Conservation (phyloP, 2,888 invertebrate species). For the Drosophila mulleri region DNA sequence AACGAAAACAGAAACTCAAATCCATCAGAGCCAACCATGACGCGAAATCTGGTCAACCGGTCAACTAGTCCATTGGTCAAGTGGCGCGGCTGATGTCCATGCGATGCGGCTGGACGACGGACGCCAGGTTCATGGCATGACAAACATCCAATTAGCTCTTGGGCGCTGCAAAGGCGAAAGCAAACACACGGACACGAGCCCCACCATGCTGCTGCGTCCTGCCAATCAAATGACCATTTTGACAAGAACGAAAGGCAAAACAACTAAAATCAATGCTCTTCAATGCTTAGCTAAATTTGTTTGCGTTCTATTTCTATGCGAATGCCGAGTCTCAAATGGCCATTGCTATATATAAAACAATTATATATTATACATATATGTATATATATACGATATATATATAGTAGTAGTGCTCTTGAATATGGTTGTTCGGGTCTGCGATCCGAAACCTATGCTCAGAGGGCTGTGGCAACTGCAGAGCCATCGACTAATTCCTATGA, state of each 20-base stretch:
- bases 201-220: neutral
- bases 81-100: slow-evolving; percentile 4
- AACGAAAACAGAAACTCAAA: slow-evolving; percentile 5
- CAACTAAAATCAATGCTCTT: neutral
- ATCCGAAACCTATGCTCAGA: too few relatives aligned
- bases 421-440: neutral
- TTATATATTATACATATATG: neutral
- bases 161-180: slow-evolving; percentile 7
- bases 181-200: neutral
- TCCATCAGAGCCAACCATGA: neutral
- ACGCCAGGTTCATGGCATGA: slow-evolving; percentile 35
- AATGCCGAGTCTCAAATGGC: neutral
- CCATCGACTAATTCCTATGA: neutral
- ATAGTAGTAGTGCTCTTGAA: neutral
- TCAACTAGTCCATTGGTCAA: slow-evolving; percentile 14
- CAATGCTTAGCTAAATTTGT: neutral
- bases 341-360: slow-evolving; percentile 1
- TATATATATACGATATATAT: neutral
- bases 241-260: neutral
- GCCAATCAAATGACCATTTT: slow-evolving; percentile 3
- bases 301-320: neutral
- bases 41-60: slow-evolving; percentile 36
- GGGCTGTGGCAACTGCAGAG: neutral
- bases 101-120: neutral
- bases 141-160: slow-evolving; percentile 35